Conservation (phyloP, 2,888 invertebrate genomes). For the Drosophila borborema region DNA sequence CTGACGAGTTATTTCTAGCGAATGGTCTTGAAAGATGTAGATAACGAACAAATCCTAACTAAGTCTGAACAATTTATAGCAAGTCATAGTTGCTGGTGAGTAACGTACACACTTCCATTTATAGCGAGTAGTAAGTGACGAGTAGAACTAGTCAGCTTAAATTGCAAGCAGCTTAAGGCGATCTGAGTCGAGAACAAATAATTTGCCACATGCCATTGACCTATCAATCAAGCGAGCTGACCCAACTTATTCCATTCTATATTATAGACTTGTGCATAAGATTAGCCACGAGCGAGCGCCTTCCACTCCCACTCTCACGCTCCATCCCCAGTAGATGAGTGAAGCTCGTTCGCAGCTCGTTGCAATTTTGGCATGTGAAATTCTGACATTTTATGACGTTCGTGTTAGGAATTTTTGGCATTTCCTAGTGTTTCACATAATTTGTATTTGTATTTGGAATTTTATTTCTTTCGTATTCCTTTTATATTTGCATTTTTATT, state of each 20-base stretch:
- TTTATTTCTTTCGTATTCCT: not conserved
- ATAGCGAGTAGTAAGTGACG: too few species aligned
- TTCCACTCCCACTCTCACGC: not conserved
- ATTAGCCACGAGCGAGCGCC: not conserved
- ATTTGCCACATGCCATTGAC: slow-evolving; percentile 3
- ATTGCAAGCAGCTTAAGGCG: not conserved
- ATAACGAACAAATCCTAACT: not conserved
- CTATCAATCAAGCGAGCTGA: slow-evolving; percentile 8
- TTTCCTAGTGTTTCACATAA: slow-evolving; percentile 28
- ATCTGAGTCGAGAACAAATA: not conserved
- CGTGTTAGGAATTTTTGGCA: slow-evolving; percentile 38
- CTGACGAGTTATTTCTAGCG: too few species aligned
- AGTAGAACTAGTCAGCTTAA: not conserved
- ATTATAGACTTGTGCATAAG: not conserved
- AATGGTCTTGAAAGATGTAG: too few species aligned
- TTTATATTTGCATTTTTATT: not conserved
- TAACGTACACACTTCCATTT: too few species aligned
- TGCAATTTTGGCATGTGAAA: slow-evolving; percentile 4
- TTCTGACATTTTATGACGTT: slow-evolving; percentile 36
- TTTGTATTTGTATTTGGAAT: slow-evolving; percentile 2
- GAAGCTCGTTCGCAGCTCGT: slow-evolving; percentile 1
- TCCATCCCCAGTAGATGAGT: not conserved
- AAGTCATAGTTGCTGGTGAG: too few species aligned
- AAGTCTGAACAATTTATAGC: too few species aligned
- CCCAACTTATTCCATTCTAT: not conserved